Evolutionary conservation across 2,797 vertebrate species (phyloP).

Genomic region (Scyliorhinus canicula): DNA sequence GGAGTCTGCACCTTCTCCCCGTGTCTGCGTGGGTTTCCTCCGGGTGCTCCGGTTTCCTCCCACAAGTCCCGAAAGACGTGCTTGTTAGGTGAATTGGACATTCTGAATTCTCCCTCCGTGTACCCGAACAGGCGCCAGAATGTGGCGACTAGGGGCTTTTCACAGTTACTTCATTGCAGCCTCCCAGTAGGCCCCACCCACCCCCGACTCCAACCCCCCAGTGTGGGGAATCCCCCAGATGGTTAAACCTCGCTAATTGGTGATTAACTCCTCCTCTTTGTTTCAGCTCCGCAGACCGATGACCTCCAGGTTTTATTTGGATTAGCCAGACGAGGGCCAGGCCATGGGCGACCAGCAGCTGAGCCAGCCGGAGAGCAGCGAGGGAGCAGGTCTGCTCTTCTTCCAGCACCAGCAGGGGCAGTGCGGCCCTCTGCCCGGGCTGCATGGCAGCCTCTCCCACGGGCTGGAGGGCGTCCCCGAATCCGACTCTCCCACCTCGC

Average conservation of each 20-base stretch:
- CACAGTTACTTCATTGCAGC: no score
- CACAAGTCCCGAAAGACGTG: no score
- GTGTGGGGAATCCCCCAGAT: background rate
- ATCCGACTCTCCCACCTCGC: background rate
- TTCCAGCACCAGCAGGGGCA: background rate
- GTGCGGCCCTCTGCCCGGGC: background rate
- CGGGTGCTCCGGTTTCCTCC: no score
- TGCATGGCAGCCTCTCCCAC: background rate
- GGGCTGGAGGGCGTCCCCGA: background rate
- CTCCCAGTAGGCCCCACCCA: no score
- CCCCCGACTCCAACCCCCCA: no score
- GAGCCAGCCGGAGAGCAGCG: background rate
- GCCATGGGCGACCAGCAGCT: background rate
- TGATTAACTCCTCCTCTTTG: background rate
- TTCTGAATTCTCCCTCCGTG: no score
- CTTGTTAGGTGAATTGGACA: no score
- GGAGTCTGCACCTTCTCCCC: no score
- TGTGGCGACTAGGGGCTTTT: no score
- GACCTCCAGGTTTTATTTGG: background rate
- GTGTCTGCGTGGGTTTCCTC: no score
- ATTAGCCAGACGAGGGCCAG: background rate
- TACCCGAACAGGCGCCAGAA: no score
- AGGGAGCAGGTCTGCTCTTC: background rate
- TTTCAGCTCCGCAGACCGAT: background rate
- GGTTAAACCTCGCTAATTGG: background rate